Percentiles rank a stretch among this genome's conserved stretches.
phyloP scores from a whole-genome alignment of 2,888 invertebrate genomes.

The Sphaerophoria rueppellii region DNA sequence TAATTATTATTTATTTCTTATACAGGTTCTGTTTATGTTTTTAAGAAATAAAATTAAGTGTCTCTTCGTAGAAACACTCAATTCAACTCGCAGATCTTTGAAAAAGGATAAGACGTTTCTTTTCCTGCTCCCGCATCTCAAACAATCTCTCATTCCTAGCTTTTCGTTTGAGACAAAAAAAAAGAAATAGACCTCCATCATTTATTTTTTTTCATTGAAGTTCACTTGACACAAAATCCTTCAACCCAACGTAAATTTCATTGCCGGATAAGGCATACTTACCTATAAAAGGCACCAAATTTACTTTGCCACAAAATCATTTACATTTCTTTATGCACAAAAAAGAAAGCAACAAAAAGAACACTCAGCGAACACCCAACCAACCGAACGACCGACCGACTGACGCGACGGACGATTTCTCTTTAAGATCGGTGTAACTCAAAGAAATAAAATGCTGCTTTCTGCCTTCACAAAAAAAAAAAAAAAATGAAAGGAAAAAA shows the following conservation, averaged over 20 bases:
- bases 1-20: too few species aligned
- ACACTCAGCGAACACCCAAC: constrained; percentile 1
- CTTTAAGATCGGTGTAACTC: constrained; percentile 28
- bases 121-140: not conserved
- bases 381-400: constrained; percentile 4
- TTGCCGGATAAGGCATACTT: constrained; percentile 44
- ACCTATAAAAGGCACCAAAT: constrained; percentile 32
- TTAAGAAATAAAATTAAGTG: too few species aligned
- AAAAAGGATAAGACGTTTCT: not conserved
- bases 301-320: constrained; percentile 64
- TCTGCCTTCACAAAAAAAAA: constrained; percentile 6
- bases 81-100: too few species aligned
- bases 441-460: constrained; percentile 34
- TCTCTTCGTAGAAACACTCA: too few species aligned
- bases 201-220: constrained; percentile 15
- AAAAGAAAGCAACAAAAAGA: not conserved
- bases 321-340: constrained; percentile 54
- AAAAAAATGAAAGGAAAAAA: not conserved
- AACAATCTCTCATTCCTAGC: not conserved
- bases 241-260: constrained; percentile 52
- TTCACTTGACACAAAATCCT: constrained; percentile 52
- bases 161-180: not conserved
- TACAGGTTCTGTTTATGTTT: too few species aligned
- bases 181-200: not conserved
- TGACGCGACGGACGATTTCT: constrained; percentile 39